Evolutionary conservation across 2,113 vertebrate species (phyloP), one percentile per base, ranked within the genome.

Genomic region (Regulus satrapa): DNA sequence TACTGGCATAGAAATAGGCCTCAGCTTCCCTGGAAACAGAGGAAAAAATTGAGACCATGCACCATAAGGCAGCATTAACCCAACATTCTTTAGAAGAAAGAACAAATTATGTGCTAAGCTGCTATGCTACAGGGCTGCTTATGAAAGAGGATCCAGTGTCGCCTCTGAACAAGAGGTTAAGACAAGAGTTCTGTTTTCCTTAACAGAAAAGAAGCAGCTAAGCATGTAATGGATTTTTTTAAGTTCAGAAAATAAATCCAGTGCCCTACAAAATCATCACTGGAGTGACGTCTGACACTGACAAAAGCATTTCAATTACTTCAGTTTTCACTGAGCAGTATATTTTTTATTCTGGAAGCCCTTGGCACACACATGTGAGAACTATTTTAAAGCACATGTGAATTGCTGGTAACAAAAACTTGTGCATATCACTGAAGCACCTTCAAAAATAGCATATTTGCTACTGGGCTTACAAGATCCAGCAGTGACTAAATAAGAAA

Each of bases 1-100:
- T 97, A 99, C 98, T 92, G 99, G 99, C 99, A 99, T 99, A 96
- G 99, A 99, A 97, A 99, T 99, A 96, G 99, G 99, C 95, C 99
- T 98, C 96, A 99, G 97, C 94, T 99, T 99, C 95, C 99, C 99
- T 99, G 96, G 96, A 98, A 96, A 97, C 89, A 98, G 95, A 97
- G 96, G 96, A 96, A 95, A 97, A 97, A 97, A 97, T 71, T 83
- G 96, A 92, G 58, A 88, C 73, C 76, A 94, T 40, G 89, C 61
- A 92, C 55, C 66, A 74, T 59, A 94, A 85, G 58, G 76, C 81
- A 86, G 71, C 55, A 84, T 82, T 92, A 79, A 89, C 55, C 69
- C 91, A 75, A 82, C 29, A 75, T 58, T 59, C 40, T 74, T 92
- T 73, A 78, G 80, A 52, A 78, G 52, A 64, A 74, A 45, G 58